Evolutionary conservation across 2,797 vertebrate genomes (phyloP).

Genomic region (Chiroxiphia lanceolata): DNA sequence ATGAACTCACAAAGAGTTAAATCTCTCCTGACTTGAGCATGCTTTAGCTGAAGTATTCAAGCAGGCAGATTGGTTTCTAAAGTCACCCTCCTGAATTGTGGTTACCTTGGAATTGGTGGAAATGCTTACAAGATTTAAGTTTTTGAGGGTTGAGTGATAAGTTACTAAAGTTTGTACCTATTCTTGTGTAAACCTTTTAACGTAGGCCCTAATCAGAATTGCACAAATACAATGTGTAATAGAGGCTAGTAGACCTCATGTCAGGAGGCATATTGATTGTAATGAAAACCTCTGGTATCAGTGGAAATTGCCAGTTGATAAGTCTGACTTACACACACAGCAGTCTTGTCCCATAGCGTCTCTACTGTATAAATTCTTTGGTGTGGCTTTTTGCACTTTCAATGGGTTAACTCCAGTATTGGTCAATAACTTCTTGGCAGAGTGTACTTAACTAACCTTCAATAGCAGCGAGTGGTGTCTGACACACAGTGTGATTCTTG

Average conservation of each 20-base stretch:
- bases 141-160: neutral
- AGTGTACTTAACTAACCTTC: conserved; percentile 67
- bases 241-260: neutral
- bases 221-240: neutral
- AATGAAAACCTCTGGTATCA: neutral
- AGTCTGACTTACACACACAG: rapidly evolving
- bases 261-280: neutral
- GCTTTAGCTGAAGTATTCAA: neutral
- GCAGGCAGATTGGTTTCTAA: neutral
- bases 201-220: neutral
- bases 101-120: neutral
- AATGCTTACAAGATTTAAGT: neutral
- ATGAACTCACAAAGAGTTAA: rapidly evolving
- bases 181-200: neutral
- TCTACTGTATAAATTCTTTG: neutral
- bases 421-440: conserved; percentile 8
- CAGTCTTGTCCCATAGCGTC: neutral
- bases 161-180: neutral
- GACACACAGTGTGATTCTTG: conserved; percentile 54
- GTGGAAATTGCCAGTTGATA: neutral
- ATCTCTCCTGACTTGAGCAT: neutral
- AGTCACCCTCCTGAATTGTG: neutral
- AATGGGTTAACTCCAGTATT: conserved; percentile 34
- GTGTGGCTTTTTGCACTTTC: neutral
- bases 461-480: conserved; percentile 63